These are phyloP conservation scores for Beris morrisii DNA, from an alignment of 2,888 invertebrate genomes.

Conservation along the genomic window DNA sequence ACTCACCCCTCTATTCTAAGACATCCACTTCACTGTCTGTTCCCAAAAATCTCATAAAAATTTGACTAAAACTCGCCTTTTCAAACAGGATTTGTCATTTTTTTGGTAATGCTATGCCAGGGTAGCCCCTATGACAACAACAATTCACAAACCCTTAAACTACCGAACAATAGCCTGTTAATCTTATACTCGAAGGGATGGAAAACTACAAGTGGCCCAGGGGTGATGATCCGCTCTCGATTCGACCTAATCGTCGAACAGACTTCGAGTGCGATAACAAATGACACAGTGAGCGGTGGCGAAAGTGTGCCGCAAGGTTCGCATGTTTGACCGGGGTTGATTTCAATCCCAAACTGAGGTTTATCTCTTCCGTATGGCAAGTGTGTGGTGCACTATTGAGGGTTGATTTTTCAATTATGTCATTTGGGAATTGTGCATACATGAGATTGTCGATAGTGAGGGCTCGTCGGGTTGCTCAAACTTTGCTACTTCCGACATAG, in stretches of 20 bases:
- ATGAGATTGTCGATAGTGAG: constrained; percentile 9
- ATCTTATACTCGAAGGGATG: constrained; percentile 13
- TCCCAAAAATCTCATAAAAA: constrained; percentile 1
- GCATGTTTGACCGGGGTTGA: background rate
- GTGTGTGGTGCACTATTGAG: constrained; percentile 5
- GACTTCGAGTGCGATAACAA: constrained; percentile 1
- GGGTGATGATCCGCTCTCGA: constrained; percentile 14
- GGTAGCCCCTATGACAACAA: constrained; percentile 2
- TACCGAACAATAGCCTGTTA: constrained; percentile 36
- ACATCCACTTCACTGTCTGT: background rate
- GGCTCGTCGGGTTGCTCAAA: background rate
- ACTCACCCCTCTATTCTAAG: background rate
- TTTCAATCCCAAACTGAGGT: background rate
- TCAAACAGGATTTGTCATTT: constrained; percentile 25
- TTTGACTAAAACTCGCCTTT: constrained; percentile 11
- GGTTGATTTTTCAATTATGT: constrained; percentile 32
- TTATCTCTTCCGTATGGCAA: constrained; percentile 20
- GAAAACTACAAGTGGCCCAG: constrained; percentile 21
- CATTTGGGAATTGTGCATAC: constrained; percentile 30
- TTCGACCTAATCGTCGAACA: constrained; percentile 21
- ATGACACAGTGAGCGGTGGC: constrained; percentile 17
- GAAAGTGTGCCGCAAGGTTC: background rate
- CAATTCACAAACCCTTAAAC: constrained; percentile 34
- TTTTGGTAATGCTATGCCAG: constrained; percentile 16
- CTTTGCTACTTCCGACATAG: constrained; percentile 35